Base-by-base conservation (phyloP, 2,888 invertebrate species). In the Dyspetes luteomarginatus region DNA sequence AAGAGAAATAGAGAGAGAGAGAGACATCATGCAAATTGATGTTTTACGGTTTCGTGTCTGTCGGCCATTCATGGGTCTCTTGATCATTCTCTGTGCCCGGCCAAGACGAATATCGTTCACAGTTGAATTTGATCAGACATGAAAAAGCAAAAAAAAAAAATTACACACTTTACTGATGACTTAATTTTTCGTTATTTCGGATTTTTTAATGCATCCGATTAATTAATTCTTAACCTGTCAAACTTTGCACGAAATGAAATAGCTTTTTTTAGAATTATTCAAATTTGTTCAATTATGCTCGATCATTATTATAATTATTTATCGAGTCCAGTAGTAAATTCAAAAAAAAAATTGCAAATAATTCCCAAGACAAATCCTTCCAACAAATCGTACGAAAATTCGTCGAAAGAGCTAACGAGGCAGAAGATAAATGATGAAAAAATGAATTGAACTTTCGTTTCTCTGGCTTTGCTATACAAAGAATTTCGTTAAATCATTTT, bases 11-110 rank as follows among this genome's bases (percentile, higher is more conserved):
- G 19, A 0, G 9, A 26, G 45, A 12, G 26, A 15, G 45, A n/a
- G 26, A 58, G 19, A 43, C 48, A 67, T 68, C 72, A 76, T 76
- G 76, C 52, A 76, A 75, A 80, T 80, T 67, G 80, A 67, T 60
- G 45, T 76, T 72, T 71, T 62, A 80, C 65, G 65, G 60, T 67
- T 72, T 67, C 60, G 71, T 50, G 64, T 69, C 65, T 30, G 52
- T 52, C 64, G 22, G 48, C 36, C 62, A 19, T 15, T 24, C 52
- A 26, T 19, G 41, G 12, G 24, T 3, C 60, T 68, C 60, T 43
- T n/a, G 30, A 4, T 26, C 22, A 4, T 43, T 48, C 17, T 43
- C 26, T 24, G 41, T n/a, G n/a, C n/a, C 22, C 36, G 15, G 4
- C 28, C 50, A 48, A 50, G 36, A 65, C 56, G 19, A 64, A 69